Base-by-base conservation (phyloP, 2,113 vertebrate species). In the Prunella himalayana region DNA sequence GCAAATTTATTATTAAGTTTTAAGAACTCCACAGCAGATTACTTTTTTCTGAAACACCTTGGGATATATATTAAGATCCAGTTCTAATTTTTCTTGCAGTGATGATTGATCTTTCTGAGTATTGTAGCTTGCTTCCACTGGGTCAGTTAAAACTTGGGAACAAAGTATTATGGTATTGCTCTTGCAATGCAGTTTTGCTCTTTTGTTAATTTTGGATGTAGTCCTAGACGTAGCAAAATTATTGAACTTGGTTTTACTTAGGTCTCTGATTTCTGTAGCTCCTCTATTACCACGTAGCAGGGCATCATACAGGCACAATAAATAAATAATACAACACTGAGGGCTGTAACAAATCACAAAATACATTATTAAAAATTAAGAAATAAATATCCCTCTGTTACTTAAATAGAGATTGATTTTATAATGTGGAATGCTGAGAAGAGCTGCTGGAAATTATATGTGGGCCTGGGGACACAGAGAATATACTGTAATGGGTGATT, bases 391-490 rank as follows among this genome's bases (percentile, higher is more conserved):
- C 96, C 51, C 27, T 81, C 77, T 97, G 89, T 97, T 96, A 96
- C 97, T 96, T 97, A 97, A 97, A 97, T 96, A 97, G 96, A 97
- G 97, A 98, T 98, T 98, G 97, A 98, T 98, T 98, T 98, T 98
- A 91, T 97, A 97, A 97, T 82, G 88, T 56, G 80, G 81, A 97
- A 88, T 91, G 94, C 97, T 98, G 97, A 97, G 95, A 70, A 97
- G 72, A 84, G 90, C 86, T 95, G 50, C 94, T 92, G 65, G 13
- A 77, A 97, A 97, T 96, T 92, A 83, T 96, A 97, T 93, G 76
- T 93, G 95, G 66, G 90, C 94, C 85, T 80, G 20, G 95, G 92
- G 97, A 97, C 30, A 60, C 0, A 6, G 42, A 95, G 63, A 97
- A 97, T 90, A 95, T 84, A 89, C 70, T 82, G 47, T 80, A 97